Conservation (phyloP, 64 coral and sea anemone species). For the Porites australiensis region DNA sequence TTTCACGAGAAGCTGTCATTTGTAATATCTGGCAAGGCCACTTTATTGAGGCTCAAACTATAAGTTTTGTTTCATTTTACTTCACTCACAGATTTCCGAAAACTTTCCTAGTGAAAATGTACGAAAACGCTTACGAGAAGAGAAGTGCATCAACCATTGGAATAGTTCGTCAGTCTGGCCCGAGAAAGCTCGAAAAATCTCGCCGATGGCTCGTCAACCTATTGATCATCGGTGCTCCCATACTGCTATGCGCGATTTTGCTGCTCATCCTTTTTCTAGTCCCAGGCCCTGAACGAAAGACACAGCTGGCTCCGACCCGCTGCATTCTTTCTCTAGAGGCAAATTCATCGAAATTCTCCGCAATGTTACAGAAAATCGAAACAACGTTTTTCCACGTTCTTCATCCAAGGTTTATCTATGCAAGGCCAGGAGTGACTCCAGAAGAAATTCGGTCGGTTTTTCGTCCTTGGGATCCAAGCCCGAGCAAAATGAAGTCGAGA, state of each 20-base stretch:
- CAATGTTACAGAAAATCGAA: conserved; percentile 22
- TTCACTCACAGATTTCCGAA: too few relatives aligned
- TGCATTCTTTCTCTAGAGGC: conserved; percentile 4
- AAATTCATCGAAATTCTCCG: background rate
- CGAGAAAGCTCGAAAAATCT: conserved; percentile 7
- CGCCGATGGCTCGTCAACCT: conserved; percentile 9
- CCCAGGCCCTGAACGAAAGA: background rate
- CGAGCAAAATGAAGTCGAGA: conserved; percentile 14
- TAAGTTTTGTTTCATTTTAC: too few relatives aligned
- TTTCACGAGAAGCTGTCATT: too few relatives aligned
- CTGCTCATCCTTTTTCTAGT: background rate
- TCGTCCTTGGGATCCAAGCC: conserved; percentile 42
- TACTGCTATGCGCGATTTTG: background rate
- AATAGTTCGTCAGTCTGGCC: background rate
- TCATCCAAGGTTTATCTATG: conserved; percentile 5
- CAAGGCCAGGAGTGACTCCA: conserved; percentile 31
- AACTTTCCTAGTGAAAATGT: too few relatives aligned
- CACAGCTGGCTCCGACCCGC: background rate
- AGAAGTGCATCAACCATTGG: background rate
- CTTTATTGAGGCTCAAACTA: too few relatives aligned
- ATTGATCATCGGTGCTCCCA: background rate
- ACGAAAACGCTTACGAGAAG: background rate
- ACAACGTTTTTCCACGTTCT: background rate
- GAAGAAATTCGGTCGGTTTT: conserved; percentile 45
- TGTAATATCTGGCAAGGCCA: too few relatives aligned